Base-by-base conservation (phyloP, 53 echinoderm and acorn worm genomes). In the Luidia sarsii region DNA sequence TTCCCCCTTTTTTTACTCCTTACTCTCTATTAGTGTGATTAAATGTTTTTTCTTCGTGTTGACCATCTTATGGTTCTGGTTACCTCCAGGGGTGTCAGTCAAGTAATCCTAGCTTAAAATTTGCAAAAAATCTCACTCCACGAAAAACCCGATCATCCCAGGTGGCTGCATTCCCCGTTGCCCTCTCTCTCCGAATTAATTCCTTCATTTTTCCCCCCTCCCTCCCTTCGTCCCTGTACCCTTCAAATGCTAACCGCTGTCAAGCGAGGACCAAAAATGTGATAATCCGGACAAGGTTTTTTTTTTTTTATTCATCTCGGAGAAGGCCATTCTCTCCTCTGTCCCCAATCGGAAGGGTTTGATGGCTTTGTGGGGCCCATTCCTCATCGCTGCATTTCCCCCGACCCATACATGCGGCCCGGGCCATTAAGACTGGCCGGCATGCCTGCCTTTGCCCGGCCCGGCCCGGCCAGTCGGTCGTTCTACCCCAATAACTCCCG, bases 1-100 rank as follows among this genome's bases (percentile, higher is more conserved):
- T 61, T 59, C 75, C 41, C 75, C 60, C 75, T 75, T 59, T 75
- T 61, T n/a, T 49, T 23, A 37, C 61, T 35, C 60, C 60, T 75
- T 61, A 75, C 75, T 43, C 75, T 75, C 75, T 75, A 75, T 75
- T 61, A 75, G 75, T 61, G 60, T 75, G 75, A 75, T 75, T 75
- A 75, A 75, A 75, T 75, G 60, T 75, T 75, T 75, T 75, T 46
- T 25, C 75, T 59, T 59, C 75, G 75, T 75, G 75, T 75, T 61
- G 59, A 59, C 60, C 75, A 75, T 75, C 59, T 75, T 75, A 75
- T 59, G 61, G 59, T 37, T 75, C 55, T 59, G 75, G 75, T 75
- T 75, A 75, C 75, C 2, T 39, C 61, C 61, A 14, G 39, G 41
- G 75, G 75, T 75, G 75, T 57, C 45, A 30, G 59, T 34, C 41